Evolutionary conservation across 1,140 invertebrate species (phyloP).

Genomic region (Octopus bimaculoides): DNA sequence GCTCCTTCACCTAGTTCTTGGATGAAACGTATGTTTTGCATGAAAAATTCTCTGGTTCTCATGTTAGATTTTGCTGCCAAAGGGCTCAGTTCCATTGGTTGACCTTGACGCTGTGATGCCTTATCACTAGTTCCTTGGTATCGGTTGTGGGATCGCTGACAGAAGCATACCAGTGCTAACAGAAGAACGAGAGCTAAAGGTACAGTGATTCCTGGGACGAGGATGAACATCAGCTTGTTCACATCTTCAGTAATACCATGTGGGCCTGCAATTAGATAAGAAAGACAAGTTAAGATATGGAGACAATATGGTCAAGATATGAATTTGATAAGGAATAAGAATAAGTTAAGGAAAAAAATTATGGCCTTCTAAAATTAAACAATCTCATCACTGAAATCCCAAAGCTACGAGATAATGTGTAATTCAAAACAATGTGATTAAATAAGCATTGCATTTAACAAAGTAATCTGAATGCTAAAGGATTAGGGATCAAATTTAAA

Average conservation of each 20-base stretch:
- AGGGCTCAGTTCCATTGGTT: constrained; percentile 46
- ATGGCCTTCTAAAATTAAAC: not conserved
- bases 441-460: too few species aligned
- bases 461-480: too few species aligned
- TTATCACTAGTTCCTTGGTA: constrained; percentile 31
- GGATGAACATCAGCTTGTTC: constrained; percentile 61
- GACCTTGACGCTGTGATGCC: constrained; percentile 23
- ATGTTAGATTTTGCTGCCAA: constrained; percentile 43
- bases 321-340: not conserved
- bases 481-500: too few species aligned
- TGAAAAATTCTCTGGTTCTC: constrained; percentile 61
- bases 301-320: not conserved
- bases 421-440: too few species aligned
- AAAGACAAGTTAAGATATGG: not conserved
- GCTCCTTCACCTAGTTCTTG: constrained; percentile 95
- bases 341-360: not conserved
- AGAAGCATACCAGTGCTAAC: constrained; percentile 57
- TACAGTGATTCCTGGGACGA: constrained; percentile 60
- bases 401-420: too few species aligned
- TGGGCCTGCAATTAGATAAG: not conserved
- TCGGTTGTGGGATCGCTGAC: constrained; percentile 37
- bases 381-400: too few species aligned
- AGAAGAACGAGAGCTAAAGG: constrained; percentile 59
- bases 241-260: constrained; percentile 23
- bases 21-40: constrained; percentile 81